Percentiles rank a stretch among this genome's conserved stretches.
phyloP scores from a whole-genome alignment of 2,797 vertebrate species.

The Perodicticus potto region DNA sequence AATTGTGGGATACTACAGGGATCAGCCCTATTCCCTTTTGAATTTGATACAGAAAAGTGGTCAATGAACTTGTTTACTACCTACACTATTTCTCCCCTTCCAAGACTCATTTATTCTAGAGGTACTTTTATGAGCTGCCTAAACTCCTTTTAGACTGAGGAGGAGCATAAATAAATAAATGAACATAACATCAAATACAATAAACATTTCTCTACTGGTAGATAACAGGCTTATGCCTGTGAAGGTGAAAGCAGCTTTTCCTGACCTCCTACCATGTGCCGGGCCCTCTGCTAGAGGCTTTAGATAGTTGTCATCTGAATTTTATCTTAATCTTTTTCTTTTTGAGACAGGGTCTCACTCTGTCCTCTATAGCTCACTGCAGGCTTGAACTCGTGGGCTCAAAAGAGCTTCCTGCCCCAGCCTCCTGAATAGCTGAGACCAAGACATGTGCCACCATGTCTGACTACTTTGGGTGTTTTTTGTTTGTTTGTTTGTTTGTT shows the following conservation, averaged over 20 bases:
- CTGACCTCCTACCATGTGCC: neutral
- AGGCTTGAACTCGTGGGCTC: neutral
- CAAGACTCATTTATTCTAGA: conserved; percentile 49
- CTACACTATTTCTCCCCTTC: neutral
- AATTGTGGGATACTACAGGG: neutral
- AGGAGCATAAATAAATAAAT: conserved; percentile 37
- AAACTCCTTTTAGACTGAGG: conserved; percentile 57
- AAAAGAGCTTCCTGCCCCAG: too few species aligned
- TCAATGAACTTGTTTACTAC: neutral
- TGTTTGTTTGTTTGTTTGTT: too few species aligned
- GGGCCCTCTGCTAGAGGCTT: conserved; percentile 2
- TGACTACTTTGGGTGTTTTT: neutral
- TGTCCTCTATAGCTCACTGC: neutral
- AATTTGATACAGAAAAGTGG: neutral
- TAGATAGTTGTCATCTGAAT: conserved; percentile 22
- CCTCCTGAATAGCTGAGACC: too few species aligned
- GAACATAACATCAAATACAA: neutral
- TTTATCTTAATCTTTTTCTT: neutral
- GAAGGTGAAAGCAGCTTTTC: conserved; percentile 39
- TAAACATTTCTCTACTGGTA: conserved; percentile 12
- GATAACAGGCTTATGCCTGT: neutral
- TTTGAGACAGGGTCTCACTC: neutral
- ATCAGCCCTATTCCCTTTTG: neutral
- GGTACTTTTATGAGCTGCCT: conserved; percentile 12
- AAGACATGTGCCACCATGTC: too few species aligned